Evolutionary conservation across 2,888 invertebrate genomes (phyloP), one percentile per base, ranked within the genome.

Genomic region (Lysandra coridon): DNA sequence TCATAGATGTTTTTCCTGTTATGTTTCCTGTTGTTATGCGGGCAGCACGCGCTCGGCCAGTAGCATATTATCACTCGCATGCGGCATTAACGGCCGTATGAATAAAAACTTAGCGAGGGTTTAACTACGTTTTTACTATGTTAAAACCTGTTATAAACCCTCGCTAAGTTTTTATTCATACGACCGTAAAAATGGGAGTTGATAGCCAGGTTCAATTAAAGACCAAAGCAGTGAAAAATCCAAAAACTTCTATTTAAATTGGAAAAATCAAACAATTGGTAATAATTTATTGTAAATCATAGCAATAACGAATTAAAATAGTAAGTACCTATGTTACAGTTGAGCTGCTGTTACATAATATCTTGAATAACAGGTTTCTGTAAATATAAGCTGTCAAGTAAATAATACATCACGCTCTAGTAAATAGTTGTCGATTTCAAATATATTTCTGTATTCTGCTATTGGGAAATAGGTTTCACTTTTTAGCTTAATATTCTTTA

Each of bases 271-370:
- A 57, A 17, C 57, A 17, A 57, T 1, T 17, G 0, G 17, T 57
- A 17, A 17, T 57, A 17, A 57, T 30, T 23, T 23, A 23, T 30
- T 23, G 23, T 64, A 7, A 64, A 64, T 64, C 23, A 64, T 64
- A 64, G 23, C 64, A 64, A 64, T 64, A 23, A 64, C 30, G 3
- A 62, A 64, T 64, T 64, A 64, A 4, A 30, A 64, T 30, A 30
- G 30, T 57, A 23, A 23, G 23, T 23, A 23, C 23, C 23, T 23
- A 57, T 17, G 4, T 10, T 64, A 64, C 23, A 64, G 30, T 64
- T 30, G 64, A 64, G 30, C 30, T 64, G 30, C 4, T 64, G 30
- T 64, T 64, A 64, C 62, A 64, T 64, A 64, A 64, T 64, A 64
- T 64, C 64, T 64, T 12, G 64, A 30, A 64, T 30, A 30, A 64